Conservation (phyloP, 2,888 invertebrate species). For the Cheilosia vernalis region DNA sequence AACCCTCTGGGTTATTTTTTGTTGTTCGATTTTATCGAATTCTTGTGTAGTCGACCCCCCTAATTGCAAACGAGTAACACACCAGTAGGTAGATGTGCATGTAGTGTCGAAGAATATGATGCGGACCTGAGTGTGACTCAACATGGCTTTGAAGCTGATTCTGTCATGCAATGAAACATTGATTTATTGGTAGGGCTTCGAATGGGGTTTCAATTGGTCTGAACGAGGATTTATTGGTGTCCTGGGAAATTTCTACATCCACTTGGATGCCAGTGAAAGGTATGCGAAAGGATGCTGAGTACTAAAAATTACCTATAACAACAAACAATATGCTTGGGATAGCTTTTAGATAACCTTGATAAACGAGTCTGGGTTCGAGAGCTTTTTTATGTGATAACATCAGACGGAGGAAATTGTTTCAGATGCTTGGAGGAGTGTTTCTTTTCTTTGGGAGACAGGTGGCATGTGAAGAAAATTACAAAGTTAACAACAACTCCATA, state of each 20-base stretch:
- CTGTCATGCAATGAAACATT: slow-evolving; percentile 60
- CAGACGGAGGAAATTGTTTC: background rate
- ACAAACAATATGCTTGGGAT: background rate
- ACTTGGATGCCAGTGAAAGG: slow-evolving; percentile 57
- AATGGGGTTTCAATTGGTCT: slow-evolving; percentile 67
- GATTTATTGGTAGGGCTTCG: slow-evolving; percentile 59
- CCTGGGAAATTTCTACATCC: slow-evolving; percentile 58
- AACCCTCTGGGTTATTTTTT: background rate
- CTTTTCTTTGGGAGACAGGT: slow-evolving; percentile 8
- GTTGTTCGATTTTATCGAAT: slow-evolving; percentile 40
- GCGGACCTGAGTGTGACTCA: slow-evolving; percentile 51
- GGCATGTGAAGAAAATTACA: slow-evolving; percentile 14
- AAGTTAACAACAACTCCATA: slow-evolving; percentile 22
- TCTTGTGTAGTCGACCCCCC: slow-evolving; percentile 60
- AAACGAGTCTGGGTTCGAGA: background rate
- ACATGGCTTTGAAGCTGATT: slow-evolving; percentile 46
- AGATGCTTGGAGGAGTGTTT: background rate
- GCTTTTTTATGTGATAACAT: slow-evolving; percentile 4
- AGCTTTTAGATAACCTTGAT: slow-evolving; percentile 25
- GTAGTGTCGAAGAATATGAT: slow-evolving; percentile 33
- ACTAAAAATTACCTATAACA: background rate
- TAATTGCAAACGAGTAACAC: slow-evolving; percentile 44
- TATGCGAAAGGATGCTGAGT: slow-evolving; percentile 40
- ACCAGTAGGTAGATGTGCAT: slow-evolving; percentile 19
- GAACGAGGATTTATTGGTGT: slow-evolving; percentile 61